Evolutionary conservation across 2,113 vertebrate genomes (phyloP), one percentile per base, ranked within the genome.

Genomic region (Antechinus stuartii): DNA sequence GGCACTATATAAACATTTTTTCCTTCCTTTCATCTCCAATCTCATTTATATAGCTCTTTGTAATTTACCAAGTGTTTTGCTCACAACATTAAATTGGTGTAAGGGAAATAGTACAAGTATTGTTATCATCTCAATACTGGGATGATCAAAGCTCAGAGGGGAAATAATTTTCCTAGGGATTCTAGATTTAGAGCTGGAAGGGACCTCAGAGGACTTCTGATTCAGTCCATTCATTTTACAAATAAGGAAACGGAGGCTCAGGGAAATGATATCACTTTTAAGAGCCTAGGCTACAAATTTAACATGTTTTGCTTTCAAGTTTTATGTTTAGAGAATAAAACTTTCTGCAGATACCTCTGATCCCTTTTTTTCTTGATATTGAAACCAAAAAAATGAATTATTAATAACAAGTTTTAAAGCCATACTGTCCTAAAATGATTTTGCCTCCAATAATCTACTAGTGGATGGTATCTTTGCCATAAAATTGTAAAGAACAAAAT

Each of bases 401-500:
- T 68, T n/a, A 68, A n/a, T 68, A 35, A 3, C 27, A 35, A n/a
- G 3, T 68, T 35, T 35, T 68, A 68, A 68, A 68, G 61, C 2
- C 30, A 35, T 14, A 68, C 12, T 68, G 4, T 35, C 61, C 30
- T 68, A 35, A 35, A 68, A n/a, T 68, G 11, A 68, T 68, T 68
- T 68, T n/a, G 12, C 30, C 61, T 68, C 61, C 57, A 30, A 61
- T 3, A 26, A 30, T 61, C 27, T 54, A 54, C 1, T 68, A n/a
- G 61, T 16, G 61, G 30, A 68, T 35, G 30, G 4, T 35, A 84
- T 52, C 10, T 27, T 49, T 10, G 54, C 56, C 57, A 46, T 49
- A 91, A 96, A 90, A 61, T 30, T 94, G 92, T 47, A 91, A 76
- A 93, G n/a, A 91, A 7, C 52, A 94, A 95, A 95, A 91, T 12